Evolutionary conservation across 2,888 invertebrate genomes (phyloP), one percentile per base, ranked within the genome.

Genomic region (Ormyrus pomaceus): DNA sequence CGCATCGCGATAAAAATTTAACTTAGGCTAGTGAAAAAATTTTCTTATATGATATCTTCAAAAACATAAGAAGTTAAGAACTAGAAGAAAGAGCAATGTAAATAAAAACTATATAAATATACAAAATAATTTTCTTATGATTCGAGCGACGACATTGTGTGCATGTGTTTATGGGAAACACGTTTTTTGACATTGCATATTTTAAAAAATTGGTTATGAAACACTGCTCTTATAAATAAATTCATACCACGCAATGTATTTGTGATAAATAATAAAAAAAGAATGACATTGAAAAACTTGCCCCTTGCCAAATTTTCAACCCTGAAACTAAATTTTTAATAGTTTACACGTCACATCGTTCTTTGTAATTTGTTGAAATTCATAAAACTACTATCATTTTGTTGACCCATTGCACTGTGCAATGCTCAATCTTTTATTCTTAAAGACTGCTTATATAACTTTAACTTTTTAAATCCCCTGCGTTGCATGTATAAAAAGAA

Each of bases 361-460:
- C 8, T 50, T 13, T 66, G 45, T 8, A 45, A 50, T 58, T 58
- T 51, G 66, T 66, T 34, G 34, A 4, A 34, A 34, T 34, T 34
- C 4, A 34, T 34, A 34, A 34, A 34, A 34, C 34, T 34, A 34
- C 34, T 48, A 45, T 11, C 48, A 62, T 10, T 13, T 70, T 56
- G 46, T 48, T 19, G 10, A 70, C 11, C 45, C 5, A 13, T 56
- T 46, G 45, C 5, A 76, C 59, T 61, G 68, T 68, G 53, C 53
- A 61, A 76, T 76, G 68, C 59, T 76, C 75, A 76, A 76, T 68
- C 53, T 68, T 68, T 76, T 69, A 55, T 74, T 74, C 50, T 19
- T 76, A 46, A 76, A 76, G 75, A 76, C 75, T 76, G 75, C 75
- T 76, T 68, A 13, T 71, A 65, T 65, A 46, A 71, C 71, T 71